These are phyloP conservation scores for Megalurothrips usitatus DNA, from an alignment of 2,888 invertebrate genomes.

Conservation along the genomic window DNA sequence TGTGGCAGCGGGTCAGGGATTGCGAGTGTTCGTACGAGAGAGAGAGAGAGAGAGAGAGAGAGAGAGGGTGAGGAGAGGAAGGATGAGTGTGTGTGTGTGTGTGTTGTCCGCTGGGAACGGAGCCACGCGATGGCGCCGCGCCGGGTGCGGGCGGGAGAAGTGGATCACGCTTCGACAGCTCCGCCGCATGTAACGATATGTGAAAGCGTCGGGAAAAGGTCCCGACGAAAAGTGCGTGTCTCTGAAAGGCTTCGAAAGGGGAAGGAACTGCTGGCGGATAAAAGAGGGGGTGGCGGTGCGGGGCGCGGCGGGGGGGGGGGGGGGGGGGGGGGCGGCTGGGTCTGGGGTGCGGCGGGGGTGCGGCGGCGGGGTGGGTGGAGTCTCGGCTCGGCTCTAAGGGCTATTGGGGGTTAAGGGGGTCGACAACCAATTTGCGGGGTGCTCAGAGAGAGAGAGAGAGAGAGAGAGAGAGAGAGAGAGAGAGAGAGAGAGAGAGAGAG, in stretches of 20 bases:
- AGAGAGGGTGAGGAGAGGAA: no score
- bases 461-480: no score
- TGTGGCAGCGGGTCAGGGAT: no score
- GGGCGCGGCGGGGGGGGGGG: background rate
- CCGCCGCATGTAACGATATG: conserved; percentile 1
- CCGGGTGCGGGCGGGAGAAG: no score
- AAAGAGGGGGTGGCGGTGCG: background rate
- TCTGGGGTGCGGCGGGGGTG: background rate
- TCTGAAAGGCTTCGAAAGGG: background rate
- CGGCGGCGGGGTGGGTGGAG: background rate
- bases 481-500: no score
- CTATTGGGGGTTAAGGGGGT: conserved; percentile 17
- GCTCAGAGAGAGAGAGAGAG: background rate
- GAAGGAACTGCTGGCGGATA: no score
- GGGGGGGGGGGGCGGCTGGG: background rate
- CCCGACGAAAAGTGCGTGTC: background rate
- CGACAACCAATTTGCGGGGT: conserved; percentile 21
- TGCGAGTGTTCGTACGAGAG: no score
- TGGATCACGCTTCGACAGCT: background rate
- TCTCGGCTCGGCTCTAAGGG: background rate
- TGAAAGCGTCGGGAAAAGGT: conserved; percentile 6
- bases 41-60: no score
- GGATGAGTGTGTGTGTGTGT: no score
- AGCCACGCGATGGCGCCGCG: no score
- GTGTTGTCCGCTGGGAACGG: no score